Percentiles rank a stretch among this genome's conserved stretches.
Conservation (phyloP, 2,113 vertebrate species). For the Peromyscus maniculatus region DNA sequence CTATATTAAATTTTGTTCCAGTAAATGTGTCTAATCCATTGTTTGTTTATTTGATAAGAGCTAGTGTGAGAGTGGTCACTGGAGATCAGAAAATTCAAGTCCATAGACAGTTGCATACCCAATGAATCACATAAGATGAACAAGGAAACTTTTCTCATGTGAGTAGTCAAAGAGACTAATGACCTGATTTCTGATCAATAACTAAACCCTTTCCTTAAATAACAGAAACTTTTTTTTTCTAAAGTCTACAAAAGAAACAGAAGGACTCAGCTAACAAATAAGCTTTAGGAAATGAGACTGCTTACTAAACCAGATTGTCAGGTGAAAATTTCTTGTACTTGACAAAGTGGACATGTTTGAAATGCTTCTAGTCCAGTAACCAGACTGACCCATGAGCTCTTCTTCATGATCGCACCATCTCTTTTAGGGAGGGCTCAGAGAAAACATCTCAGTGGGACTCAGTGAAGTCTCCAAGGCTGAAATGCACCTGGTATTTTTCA, state of each 20-base stretch:
- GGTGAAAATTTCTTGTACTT: constrained; percentile 30
- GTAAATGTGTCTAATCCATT: constrained; percentile 33
- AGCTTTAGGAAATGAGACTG: constrained; percentile 53
- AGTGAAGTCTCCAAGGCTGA: neutral
- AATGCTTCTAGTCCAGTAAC: neutral
- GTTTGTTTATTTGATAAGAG: neutral
- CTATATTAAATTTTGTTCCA: neutral
- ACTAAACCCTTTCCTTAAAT: neutral
- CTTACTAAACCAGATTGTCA: constrained; percentile 10
- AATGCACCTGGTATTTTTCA: neutral
- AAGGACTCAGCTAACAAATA: constrained; percentile 44
- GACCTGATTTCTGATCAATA: neutral
- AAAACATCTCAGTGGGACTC: neutral
- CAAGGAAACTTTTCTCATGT: neutral
- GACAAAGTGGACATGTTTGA: constrained; percentile 5
- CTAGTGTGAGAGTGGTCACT: neutral
- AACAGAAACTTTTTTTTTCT: neutral
- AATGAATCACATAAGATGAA: neutral
- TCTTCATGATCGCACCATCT: neutral
- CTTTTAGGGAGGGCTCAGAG: neutral
- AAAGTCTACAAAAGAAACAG: constrained; percentile 31
- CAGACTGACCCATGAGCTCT: neutral
- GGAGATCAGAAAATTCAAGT: constrained; percentile 11
- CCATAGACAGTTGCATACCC: neutral
- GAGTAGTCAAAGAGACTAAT: constrained; percentile 18